Conservation (phyloP, 2,797 vertebrate species). For the Ceryle rudis region DNA sequence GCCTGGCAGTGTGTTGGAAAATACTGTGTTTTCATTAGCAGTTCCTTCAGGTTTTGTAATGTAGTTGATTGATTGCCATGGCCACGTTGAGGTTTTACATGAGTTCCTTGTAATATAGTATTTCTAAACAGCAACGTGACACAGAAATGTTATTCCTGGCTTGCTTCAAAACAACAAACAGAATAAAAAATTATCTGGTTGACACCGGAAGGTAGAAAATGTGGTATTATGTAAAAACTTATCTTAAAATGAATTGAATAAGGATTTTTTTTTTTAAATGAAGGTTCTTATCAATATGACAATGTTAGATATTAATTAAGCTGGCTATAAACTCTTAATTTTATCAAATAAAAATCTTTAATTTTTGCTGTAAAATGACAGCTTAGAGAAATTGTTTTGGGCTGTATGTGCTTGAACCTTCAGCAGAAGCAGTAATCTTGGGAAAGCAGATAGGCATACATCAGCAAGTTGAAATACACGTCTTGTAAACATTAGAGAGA, state of each 20-base stretch:
- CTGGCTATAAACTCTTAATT: not conserved
- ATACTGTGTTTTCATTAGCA: constrained; percentile 67
- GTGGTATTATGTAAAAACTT: not conserved
- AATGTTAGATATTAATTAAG: not conserved
- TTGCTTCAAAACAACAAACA: constrained; percentile 64
- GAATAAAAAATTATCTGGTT: constrained; percentile 58
- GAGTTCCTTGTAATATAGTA: constrained; percentile 23
- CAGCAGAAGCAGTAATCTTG: not conserved
- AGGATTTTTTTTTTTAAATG: not conserved
- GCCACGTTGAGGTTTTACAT: not conserved
- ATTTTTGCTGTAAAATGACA: constrained; percentile 4
- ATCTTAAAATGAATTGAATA: not conserved
- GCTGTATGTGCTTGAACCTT: not conserved
- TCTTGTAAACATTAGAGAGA: constrained; percentile 55
- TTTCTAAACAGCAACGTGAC: constrained; percentile 53
- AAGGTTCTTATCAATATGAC: constrained; percentile 35
- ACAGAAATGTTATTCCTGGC: constrained; percentile 51
- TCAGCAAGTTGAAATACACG: not conserved
- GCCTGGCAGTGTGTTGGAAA: constrained; percentile 6
- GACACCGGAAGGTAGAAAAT: constrained; percentile 36
- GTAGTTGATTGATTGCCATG: constrained; percentile 52
- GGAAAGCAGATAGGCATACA: not conserved
- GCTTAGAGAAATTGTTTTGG: not conserved
- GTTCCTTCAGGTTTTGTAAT: constrained; percentile 63
- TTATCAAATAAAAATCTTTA: not conserved